Percentiles rank a stretch among this genome's conserved stretches.
Conservation (phyloP, 2,888 invertebrate species). For the Argyra leucocephala region DNA sequence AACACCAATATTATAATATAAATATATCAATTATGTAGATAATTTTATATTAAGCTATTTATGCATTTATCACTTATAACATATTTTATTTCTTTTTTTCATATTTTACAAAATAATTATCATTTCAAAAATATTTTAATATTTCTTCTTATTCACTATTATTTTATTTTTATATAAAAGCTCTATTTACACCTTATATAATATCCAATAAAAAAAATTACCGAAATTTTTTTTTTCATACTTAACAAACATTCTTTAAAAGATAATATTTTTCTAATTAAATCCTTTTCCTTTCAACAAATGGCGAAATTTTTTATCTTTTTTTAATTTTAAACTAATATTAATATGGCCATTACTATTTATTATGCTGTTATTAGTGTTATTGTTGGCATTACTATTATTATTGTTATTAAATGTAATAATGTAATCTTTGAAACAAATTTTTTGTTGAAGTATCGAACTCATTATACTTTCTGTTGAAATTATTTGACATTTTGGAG, state of each 20-base stretch:
- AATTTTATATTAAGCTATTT: not conserved
- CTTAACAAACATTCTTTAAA: not conserved
- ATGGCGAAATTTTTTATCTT: not conserved
- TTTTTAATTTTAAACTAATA: not conserved
- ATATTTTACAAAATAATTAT: not conserved
- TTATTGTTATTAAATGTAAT: constrained; percentile 41
- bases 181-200: not conserved
- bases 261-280: not conserved
- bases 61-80: not conserved
- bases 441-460: constrained; percentile 68
- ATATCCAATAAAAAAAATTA: not conserved
- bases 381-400: constrained; percentile 19
- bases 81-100: not conserved
- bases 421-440: constrained; percentile 52
- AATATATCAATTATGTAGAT: not conserved
- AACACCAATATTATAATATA: no score
- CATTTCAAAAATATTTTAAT: constrained; percentile 3
- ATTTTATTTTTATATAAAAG: not conserved
- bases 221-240: not conserved
- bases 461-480: constrained; percentile 72
- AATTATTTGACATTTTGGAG: constrained; percentile 56
- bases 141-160: not conserved
- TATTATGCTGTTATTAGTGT: not conserved
- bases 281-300: not conserved
- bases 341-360: constrained; percentile 6